Evolutionary conservation across 2,888 invertebrate species (phyloP), one percentile per base, ranked within the genome.

Genomic region (Drosophila aldrichi): DNA sequence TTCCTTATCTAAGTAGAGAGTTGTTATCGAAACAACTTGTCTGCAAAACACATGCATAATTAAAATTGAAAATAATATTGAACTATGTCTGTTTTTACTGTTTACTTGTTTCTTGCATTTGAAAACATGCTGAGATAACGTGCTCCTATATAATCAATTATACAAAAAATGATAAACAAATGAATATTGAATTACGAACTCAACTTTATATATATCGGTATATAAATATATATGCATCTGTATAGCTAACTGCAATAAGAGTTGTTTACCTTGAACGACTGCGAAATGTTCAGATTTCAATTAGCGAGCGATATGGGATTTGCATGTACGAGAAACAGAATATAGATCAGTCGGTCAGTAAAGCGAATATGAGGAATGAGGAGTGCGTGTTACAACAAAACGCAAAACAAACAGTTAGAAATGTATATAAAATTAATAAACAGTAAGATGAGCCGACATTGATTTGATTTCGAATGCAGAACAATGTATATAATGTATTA

Each of bases 191-290:
- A 40, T 43, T n/a, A 64, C 36, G 22, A 59, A 55, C 14, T 20
- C 25, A 54, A 43, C 36, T 54, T 48, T 55, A 54, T 8, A 34
- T 10, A n/a, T 44, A 52, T 56, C 8, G 16, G n/a, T 43, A 40
- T 36, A 61, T 58, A 56, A 56, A n/a, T 14, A 32, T 32, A 49
- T 32, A 29, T n/a, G n/a, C 18, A 6, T 52, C 9, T 52, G 34
- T 46, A 52, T 56, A 20, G 8, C 14, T 22, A 22, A 22, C 40
- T 62, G 22, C 44, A 70, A 55, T 44, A n/a, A 48, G 36, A 57
- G 58, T 59, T 60, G 63, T 74, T 88, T 88, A 88, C 88, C 88
- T 88, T 90, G 79, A 88, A 90, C 79, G 88, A 88, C 88, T 88
- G 74, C 67, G 48, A 54, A 63, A 9, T 64, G 38, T 76, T 65